Conservation (phyloP, 1,140 invertebrate genomes). For the Dendroctonus valens region DNA sequence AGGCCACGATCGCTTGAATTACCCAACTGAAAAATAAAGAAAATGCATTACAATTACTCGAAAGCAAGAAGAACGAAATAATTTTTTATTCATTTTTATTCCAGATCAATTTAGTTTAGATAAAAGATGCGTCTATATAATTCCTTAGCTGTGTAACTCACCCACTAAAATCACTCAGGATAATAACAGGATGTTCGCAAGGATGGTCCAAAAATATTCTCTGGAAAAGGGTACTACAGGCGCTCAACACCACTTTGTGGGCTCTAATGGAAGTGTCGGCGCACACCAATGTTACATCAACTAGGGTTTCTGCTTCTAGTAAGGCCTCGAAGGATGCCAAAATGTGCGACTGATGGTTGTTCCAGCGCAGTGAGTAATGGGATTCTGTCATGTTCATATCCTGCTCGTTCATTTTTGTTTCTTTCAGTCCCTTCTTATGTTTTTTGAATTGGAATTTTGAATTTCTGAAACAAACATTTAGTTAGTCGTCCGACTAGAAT, state of each 20-base stretch:
- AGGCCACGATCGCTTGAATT: constrained; percentile 83
- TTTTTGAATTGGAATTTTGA: constrained; percentile 42
- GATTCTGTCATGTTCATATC: constrained; percentile 60
- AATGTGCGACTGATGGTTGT: constrained; percentile 86
- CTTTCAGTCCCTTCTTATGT: constrained; percentile 34
- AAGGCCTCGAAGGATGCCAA: constrained; percentile 81
- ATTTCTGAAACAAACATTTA: constrained; percentile 40
- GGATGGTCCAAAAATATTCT: constrained; percentile 85
- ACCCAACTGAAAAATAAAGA: constrained; percentile 58
- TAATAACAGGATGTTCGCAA: constrained; percentile 91
- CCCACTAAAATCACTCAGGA: constrained; percentile 82
- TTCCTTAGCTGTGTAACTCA: constrained; percentile 4
- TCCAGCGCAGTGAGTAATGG: constrained; percentile 88
- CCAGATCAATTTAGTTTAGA: too few relatives aligned
- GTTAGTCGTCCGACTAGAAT: neutral
- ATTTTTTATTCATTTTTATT: too few relatives aligned
- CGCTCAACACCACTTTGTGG: constrained; percentile 87
- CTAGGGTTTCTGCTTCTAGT: constrained; percentile 78
- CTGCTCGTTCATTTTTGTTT: constrained; percentile 30
- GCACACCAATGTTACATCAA: constrained; percentile 87
- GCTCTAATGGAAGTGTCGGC: constrained; percentile 77
- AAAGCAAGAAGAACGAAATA: too few relatives aligned
- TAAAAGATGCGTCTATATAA: too few relatives aligned
- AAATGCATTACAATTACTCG: neutral
- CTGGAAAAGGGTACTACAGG: constrained; percentile 88